Conservation (phyloP, 2,113 vertebrate genomes). For the Orientallactaga bullata region DNA sequence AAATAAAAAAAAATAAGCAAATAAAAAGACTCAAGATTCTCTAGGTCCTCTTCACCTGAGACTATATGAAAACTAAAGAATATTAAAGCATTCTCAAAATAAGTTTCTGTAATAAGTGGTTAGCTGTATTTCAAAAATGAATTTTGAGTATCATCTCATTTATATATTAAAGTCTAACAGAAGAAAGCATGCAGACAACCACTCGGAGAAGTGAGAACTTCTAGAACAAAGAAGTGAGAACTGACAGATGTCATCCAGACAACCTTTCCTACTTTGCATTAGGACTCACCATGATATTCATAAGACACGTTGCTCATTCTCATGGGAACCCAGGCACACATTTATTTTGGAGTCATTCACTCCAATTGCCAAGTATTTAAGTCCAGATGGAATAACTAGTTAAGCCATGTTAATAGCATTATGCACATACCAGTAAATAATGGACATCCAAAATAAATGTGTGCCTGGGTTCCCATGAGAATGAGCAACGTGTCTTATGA, state of each 20-base stretch:
- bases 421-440: background rate
- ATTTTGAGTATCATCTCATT: background rate
- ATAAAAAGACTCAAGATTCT: background rate
- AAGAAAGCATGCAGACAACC: background rate
- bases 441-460: background rate
- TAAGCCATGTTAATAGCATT: background rate
- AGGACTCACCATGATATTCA: background rate
- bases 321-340: background rate
- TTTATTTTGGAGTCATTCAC: background rate
- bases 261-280: background rate
- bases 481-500: background rate
- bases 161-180: background rate
- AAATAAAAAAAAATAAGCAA: too few species aligned
- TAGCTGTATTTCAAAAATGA: background rate
- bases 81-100: background rate
- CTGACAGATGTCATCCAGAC: too few species aligned
- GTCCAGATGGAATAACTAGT: background rate
- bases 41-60: background rate
- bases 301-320: background rate
- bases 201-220: background rate
- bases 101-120: background rate
- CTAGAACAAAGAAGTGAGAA: background rate
- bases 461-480: background rate
- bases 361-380: background rate
- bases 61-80: background rate